These are phyloP conservation scores for Hydropotes inermis DNA, from an alignment of 2,113 vertebrate genomes.

Conservation along the genomic window DNA sequence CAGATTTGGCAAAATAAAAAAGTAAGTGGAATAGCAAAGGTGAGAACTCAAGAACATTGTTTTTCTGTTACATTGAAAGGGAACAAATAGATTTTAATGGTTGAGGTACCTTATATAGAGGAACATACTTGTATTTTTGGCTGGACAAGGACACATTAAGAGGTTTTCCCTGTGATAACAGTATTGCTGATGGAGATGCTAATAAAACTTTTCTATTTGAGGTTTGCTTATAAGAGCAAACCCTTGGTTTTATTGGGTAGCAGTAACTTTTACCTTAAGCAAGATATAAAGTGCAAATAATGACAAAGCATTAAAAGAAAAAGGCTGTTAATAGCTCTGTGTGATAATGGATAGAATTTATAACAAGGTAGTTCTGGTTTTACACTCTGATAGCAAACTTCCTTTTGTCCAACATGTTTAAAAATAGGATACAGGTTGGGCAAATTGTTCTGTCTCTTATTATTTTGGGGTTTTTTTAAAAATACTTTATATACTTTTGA, in stretches of 20 bases:
- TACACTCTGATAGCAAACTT: background rate
- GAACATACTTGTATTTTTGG: background rate
- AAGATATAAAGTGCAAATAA: background rate
- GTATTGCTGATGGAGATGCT: background rate
- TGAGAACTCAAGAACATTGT: background rate
- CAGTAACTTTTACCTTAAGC: slow-evolving; percentile 32
- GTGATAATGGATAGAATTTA: background rate
- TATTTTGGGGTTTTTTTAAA: background rate
- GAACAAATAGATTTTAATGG: background rate
- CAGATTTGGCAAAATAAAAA: background rate
- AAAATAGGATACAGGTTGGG: background rate
- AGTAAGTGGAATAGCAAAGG: background rate
- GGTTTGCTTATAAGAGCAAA: slow-evolving; percentile 28
- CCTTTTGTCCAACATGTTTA: background rate
- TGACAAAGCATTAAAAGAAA: background rate
- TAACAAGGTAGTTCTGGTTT: background rate
- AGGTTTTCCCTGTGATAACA: background rate
- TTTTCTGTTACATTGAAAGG: slow-evolving; percentile 1
- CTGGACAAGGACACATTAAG: background rate
- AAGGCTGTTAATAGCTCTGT: background rate
- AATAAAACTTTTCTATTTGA: background rate
- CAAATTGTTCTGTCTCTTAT: background rate
- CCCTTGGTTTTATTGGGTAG: slow-evolving; percentile 12
- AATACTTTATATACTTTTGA: background rate
- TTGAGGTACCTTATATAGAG: background rate